Evolutionary conservation across 2,888 invertebrate genomes (phyloP), one percentile per base, ranked within the genome.

Genomic region (Pristionchus exspectatus): DNA sequence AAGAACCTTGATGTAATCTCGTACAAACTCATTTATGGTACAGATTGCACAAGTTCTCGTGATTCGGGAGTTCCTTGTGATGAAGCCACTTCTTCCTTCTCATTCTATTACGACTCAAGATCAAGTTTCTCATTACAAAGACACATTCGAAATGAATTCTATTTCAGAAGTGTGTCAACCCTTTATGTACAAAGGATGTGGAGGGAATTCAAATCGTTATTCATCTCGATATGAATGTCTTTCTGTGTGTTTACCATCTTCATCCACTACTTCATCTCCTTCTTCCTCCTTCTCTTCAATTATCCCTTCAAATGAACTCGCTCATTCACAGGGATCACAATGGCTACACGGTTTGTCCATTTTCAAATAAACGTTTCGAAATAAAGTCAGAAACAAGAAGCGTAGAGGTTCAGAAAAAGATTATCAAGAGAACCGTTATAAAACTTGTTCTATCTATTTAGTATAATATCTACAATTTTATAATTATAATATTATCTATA

Each of bases 111-210:
- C 24, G 87, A 87, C 56, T 18, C 72, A 12, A 27, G 72, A 72
- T 50, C 87, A 1, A 87, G 87, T 87, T 33, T 84, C 30, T 56
- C 27, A 5, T 84, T 84, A 14, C 1, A 38, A 38, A 38, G 5
- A 38, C 38, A 38, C 38, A 38, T 38, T 38, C 38, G 38, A 38
- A 38, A 54, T 33, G 33, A 33, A 21, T 27, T 27, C 0, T 72
- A 27, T 88, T 92, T 56, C 91, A 94, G 94, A 94, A 90, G 93
- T 94, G 33, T 94, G 94, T 87, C 94, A 94, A 87, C 94, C 94
- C 12, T 93, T 95, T 87, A 91, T 91, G 27, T 95, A 92, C 91
- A 90, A 90, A 66, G 94, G 94, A 33, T 94, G 94, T 88, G 94
- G 93, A 21, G 94, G 94, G n/a, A 94, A 94, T 89, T 90, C 89